Base-by-base conservation (phyloP, 2,113 vertebrate genomes). In the Recurvirostra avosetta region DNA sequence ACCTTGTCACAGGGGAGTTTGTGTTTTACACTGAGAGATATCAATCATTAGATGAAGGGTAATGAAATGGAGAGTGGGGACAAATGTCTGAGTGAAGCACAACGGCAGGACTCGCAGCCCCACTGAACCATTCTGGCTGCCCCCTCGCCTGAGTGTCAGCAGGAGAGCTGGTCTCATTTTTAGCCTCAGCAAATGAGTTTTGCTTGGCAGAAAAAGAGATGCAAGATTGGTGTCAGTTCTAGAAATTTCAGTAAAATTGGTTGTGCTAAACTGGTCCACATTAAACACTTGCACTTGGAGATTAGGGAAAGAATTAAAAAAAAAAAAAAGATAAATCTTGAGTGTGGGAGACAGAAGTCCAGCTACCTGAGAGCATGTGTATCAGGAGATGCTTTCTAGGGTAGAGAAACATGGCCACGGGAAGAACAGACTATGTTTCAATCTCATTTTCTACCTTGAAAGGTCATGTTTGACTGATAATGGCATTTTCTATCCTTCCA, bases 371-470 rank as follows among this genome's bases (percentile, higher is more conserved):
- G 6, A 82, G 11, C 2, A 7, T 3, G 0, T 8, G 27, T 23
- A 27, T 66, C 17, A n/a, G 30, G 21, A 88, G 8, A 80, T 30
- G 22, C 21, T 63, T 85, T 30, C 55, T 67, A 71, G 21, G 11
- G 16, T 16, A 75, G 6, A 78, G 29, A 85, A 86, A 85, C 13
- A 47, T n/a, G 40, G 25, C 36, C 34, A 40, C 41, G 30, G 27
- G 38, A 91, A 81, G 55, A 80, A 21, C 4, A 75, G 10, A 36
- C 25, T 65, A 16, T 47, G 10, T 66, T 91, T 73, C 65, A 53
- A 23, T 66, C 43, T 50, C 11, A n/a, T 73, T 96, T 90, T 92
- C 61, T 79, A 55, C 59, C n/a, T 66, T 91, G 38, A 94, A 86
- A 93, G 59, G 41, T 94, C 36, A 40, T 55, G 25, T 76, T 88